phyloP scores from a whole-genome alignment of 1,140 invertebrate species.

The Drosophila bipectinata region DNA sequence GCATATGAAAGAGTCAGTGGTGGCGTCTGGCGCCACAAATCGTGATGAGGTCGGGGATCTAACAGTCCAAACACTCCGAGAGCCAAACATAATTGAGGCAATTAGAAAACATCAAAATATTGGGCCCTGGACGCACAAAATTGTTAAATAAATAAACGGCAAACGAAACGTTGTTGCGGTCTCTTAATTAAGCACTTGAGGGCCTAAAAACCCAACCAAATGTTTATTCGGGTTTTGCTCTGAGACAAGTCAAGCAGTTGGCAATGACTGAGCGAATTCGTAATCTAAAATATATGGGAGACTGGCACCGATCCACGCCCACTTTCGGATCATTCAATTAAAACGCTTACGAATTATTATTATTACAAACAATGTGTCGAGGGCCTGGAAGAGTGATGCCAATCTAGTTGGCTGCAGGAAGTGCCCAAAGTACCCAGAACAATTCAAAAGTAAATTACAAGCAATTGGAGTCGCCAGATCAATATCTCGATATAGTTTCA shows the following conservation, averaged over 20 bases:
- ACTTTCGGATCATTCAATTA: constrained; percentile 78
- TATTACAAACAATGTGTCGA: constrained; percentile 69
- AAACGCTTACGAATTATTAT: constrained; percentile 79
- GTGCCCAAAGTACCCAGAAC: constrained; percentile 32
- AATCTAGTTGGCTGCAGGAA: constrained; percentile 68
- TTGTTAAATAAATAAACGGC: constrained; percentile 74
- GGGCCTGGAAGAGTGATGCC: constrained; percentile 64
- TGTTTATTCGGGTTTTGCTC: constrained; percentile 62
- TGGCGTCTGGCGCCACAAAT: constrained; percentile 48
- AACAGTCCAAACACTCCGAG: constrained; percentile 27
- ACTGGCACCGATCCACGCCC: constrained; percentile 56
- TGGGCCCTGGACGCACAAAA: constrained; percentile 55
- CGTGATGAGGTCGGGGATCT: constrained; percentile 31
- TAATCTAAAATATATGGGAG: constrained; percentile 22
- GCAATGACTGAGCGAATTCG: constrained; percentile 57
- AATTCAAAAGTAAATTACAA: constrained; percentile 60
- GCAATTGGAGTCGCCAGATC: constrained; percentile 64
- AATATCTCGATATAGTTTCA: constrained; percentile 35
- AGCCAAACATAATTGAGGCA: constrained; percentile 72
- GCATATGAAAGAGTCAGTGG: constrained; percentile 63
- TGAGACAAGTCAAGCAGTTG: constrained; percentile 56
- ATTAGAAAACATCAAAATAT: constrained; percentile 82
- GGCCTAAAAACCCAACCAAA: constrained; percentile 48
- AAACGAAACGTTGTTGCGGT: constrained; percentile 55
- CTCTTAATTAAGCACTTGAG: constrained; percentile 80